phyloP scores from a whole-genome alignment of 2,113 vertebrate genomes.

The Barbus barbus region DNA sequence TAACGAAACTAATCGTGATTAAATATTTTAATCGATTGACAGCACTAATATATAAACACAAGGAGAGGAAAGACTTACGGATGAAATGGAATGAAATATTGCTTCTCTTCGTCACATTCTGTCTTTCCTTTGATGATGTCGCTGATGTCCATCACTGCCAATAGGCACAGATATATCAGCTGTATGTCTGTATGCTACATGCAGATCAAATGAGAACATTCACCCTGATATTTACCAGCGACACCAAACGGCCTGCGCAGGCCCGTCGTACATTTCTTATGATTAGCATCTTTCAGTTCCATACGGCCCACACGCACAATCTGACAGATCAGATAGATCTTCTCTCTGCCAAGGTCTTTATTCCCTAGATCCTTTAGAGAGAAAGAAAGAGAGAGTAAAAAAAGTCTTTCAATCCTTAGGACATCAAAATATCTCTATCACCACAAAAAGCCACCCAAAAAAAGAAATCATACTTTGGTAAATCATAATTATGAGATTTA shows the following conservation, averaged over 20 bases:
- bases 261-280: constrained; percentile 86
- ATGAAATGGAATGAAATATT: constrained; percentile 95
- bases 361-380: constrained; percentile 89
- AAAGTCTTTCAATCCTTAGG: too few relatives aligned
- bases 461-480: too few relatives aligned
- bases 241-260: constrained; percentile 92
- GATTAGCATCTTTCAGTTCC: constrained; percentile 86
- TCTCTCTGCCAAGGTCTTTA: constrained; percentile 93
- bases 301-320: constrained; percentile 93
- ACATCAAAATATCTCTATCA: too few relatives aligned
- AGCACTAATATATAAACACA: too few relatives aligned
- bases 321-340: constrained; percentile 96
- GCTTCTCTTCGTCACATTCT: constrained; percentile 95
- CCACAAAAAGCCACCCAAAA: too few relatives aligned
- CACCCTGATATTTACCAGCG: constrained; percentile 78
- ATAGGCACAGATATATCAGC: not conserved
- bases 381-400: not conserved
- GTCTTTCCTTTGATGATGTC: constrained; percentile 95
- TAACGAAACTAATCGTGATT: too few relatives aligned
- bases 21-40: too few relatives aligned
- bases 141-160: constrained; percentile 95
- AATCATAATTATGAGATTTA: too few relatives aligned
- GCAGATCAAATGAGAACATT: constrained; percentile 13
- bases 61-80: constrained; percentile 80
- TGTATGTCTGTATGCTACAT: constrained; percentile 27